Base-by-base conservation (phyloP, 2,797 vertebrate species). In the Scolopax bukidnonensis region DNA sequence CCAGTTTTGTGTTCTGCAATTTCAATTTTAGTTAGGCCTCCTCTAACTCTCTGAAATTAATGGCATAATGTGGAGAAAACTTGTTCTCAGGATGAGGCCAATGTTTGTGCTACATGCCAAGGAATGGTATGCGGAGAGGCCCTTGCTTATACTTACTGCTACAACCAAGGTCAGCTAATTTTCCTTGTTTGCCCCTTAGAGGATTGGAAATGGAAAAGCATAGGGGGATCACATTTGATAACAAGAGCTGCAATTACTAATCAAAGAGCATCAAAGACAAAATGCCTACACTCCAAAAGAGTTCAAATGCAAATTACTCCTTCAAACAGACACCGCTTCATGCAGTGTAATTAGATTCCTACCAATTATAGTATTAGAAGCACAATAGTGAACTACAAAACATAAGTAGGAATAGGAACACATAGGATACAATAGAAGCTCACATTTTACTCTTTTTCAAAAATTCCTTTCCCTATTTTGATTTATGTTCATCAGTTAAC, bases 231-330 rank as follows among this genome's bases (percentile, higher is more conserved):
- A 36, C 36, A 36, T 36, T 88, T 79, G 33, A 61, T 61, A 90
- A 78, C 51, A 83, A 57, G 36, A 95, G 69, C 80, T 88, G 54
- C 77, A 91, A 76, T 86, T 94, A 91, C 33, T 78, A 84, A 93
- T 76, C 73, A 86, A 88, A 88, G 53, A 65, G 92, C 61, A 84
- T 78, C 86, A 90, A 90, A 95, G 89, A 79, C 71, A 94, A 87
- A 93, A 89, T 6, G 30, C 5, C 48, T 47, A 70, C 10, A 73
- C 50, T 75, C 54, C 16, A 32, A 32, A 77, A 84, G 41, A 64
- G 59, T 76, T 89, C 75, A 82, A 71, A 88, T 84, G 65, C 45
- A 90, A 90, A 92, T 86, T 86, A 71, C 17, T 75, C 53, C 50
- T 75, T 92, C 38, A 78, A 64, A 81, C 88, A 87, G 40, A 89